phyloP scores from a whole-genome alignment of 2,113 vertebrate species.

The Lepus europaeus region DNA sequence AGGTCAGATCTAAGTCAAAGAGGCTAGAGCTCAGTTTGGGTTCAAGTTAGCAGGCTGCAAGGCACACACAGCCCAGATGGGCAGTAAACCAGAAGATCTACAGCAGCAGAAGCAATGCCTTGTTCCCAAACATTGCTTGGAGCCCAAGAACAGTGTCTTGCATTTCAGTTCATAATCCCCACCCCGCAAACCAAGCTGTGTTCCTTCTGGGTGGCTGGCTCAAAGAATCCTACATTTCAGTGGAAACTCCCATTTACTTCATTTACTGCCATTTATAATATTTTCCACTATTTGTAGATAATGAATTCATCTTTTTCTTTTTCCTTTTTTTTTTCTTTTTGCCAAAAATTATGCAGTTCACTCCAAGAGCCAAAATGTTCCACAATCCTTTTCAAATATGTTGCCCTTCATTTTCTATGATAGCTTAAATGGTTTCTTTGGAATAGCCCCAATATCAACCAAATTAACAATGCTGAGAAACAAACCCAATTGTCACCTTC shows the following conservation, averaged over 20 bases:
- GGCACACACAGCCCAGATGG: constrained; percentile 61
- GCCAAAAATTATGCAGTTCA: constrained; percentile 87
- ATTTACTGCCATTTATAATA: constrained; percentile 91
- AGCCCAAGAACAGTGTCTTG: constrained; percentile 83
- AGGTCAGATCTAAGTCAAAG: constrained; percentile 69
- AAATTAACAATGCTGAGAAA: constrained; percentile 88
- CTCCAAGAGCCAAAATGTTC: constrained; percentile 87
- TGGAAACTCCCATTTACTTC: constrained; percentile 91
- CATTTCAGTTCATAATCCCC: constrained; percentile 85
- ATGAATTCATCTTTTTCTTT: constrained; percentile 88
- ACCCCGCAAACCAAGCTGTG: constrained; percentile 86
- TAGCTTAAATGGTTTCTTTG: constrained; percentile 86
- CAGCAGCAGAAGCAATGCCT: constrained; percentile 83
- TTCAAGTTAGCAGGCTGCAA: constrained; percentile 37
- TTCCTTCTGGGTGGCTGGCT: constrained; percentile 91
- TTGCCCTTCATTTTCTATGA: constrained; percentile 89
- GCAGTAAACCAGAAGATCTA: constrained; percentile 73
- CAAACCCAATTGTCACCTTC: constrained; percentile 84
- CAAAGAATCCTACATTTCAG: constrained; percentile 88
- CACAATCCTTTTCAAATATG: constrained; percentile 87
- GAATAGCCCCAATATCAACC: constrained; percentile 85
- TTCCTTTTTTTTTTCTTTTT: constrained; percentile 56
- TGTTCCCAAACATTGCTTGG: constrained; percentile 75
- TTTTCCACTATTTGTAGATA: constrained; percentile 92
- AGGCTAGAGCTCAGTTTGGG: constrained; percentile 52